These are phyloP conservation scores for Cecidostiba fungosa DNA, from an alignment of 2,888 invertebrate genomes.

Conservation along the genomic window DNA sequence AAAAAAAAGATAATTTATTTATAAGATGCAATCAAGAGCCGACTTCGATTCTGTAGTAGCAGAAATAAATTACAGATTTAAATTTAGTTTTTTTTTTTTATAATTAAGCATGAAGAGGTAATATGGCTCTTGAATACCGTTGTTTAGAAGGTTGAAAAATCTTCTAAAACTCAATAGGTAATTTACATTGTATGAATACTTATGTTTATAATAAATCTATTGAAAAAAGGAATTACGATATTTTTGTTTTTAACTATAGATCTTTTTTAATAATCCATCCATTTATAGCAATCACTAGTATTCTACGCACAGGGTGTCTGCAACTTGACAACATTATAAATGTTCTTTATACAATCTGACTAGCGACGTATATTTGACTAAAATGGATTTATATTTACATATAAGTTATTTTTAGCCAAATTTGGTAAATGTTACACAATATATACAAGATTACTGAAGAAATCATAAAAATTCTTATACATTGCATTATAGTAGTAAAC, in stretches of 20 bases:
- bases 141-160: conserved; percentile 56
- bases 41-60: conserved; percentile 52
- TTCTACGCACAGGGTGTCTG: neutral
- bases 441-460: conserved; percentile 48
- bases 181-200: conserved; percentile 74
- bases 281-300: conserved; percentile 20
- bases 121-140: conserved; percentile 40
- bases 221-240: conserved; percentile 59
- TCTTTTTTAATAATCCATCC: conserved; percentile 38
- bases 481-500: neutral
- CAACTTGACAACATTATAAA: conserved; percentile 24
- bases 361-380: conserved; percentile 31
- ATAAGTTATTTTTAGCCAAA: conserved; percentile 32
- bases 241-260: conserved; percentile 5
- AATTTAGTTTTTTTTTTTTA: conserved; percentile 43
- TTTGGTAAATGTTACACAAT: conserved; percentile 40
- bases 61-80: conserved; percentile 33
- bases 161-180: conserved; percentile 65
- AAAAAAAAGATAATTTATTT: conserved; percentile 48
- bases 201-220: conserved; percentile 77
- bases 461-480: conserved; percentile 31
- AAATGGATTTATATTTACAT: conserved; percentile 56
- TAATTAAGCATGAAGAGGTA: conserved; percentile 32
- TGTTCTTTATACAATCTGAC: conserved; percentile 48
- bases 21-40: conserved; percentile 43